phyloP scores from a whole-genome alignment of 2,113 vertebrate genomes.

The Sitta europaea region DNA sequence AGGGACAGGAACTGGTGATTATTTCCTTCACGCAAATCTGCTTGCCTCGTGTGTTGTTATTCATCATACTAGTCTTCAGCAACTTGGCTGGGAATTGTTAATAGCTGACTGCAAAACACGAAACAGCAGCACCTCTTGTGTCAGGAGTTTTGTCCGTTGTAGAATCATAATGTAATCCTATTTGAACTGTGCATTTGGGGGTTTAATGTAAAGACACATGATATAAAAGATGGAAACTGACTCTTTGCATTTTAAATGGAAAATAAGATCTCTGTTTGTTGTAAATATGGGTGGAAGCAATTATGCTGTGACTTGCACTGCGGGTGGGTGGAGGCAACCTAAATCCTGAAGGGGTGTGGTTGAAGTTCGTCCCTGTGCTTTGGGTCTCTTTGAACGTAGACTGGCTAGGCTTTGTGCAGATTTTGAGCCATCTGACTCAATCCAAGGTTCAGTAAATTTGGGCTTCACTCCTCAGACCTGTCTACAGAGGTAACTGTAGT shows the following conservation, averaged over 20 bases:
- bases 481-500: neutral
- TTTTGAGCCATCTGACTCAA: neutral
- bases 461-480: neutral
- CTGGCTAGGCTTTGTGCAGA: neutral
- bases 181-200: neutral
- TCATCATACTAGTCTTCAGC: neutral
- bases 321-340: neutral
- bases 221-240: neutral
- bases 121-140: neutral
- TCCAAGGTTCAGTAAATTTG: neutral
- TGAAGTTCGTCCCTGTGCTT: neutral
- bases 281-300: neutral
- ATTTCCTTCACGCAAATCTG: neutral
- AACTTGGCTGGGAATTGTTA: neutral
- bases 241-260: neutral
- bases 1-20: neutral
- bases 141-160: neutral
- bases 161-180: neutral
- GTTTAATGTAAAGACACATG: neutral
- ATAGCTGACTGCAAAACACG: neutral
- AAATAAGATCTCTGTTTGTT: neutral
- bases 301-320: neutral
- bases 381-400: neutral
- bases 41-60: neutral
- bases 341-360: neutral